These are phyloP conservation scores for Escarpia spicata DNA, from an alignment of 2,888 invertebrate species.

Conservation along the genomic window DNA sequence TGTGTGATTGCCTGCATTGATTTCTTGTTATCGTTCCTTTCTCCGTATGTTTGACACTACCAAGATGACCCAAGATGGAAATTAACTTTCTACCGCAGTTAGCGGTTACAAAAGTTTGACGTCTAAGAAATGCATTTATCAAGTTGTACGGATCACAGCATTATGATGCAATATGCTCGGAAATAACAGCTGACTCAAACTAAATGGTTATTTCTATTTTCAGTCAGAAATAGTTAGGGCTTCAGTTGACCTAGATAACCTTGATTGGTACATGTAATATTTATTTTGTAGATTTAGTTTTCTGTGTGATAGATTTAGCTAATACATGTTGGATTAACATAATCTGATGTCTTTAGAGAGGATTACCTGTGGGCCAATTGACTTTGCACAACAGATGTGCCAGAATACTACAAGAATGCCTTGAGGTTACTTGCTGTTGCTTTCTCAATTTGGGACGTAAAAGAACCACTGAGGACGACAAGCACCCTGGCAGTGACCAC, in stretches of 20 bases:
- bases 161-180: neutral
- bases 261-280: neutral
- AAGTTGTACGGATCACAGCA: neutral
- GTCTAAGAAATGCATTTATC: neutral
- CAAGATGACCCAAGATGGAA: slow-evolving; percentile 1
- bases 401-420: neutral
- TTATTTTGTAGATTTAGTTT: neutral
- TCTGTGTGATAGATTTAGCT: neutral
- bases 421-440: neutral
- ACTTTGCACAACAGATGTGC: neutral
- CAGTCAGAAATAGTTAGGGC: neutral
- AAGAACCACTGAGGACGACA: no score
- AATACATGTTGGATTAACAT: neutral
- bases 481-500: no score
- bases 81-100: neutral
- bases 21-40: neutral
- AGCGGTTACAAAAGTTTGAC: neutral
- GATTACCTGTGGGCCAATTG: neutral
- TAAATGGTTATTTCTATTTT: neutral
- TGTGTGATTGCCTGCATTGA: neutral
- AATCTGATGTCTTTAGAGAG: neutral
- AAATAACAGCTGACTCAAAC: slow-evolving; percentile 1
- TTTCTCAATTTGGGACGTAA: no score
- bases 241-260: neutral
- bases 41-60: neutral